These are phyloP conservation scores for Oegoconia quadripuncta DNA, from an alignment of 2,888 invertebrate genomes.

Conservation along the genomic window DNA sequence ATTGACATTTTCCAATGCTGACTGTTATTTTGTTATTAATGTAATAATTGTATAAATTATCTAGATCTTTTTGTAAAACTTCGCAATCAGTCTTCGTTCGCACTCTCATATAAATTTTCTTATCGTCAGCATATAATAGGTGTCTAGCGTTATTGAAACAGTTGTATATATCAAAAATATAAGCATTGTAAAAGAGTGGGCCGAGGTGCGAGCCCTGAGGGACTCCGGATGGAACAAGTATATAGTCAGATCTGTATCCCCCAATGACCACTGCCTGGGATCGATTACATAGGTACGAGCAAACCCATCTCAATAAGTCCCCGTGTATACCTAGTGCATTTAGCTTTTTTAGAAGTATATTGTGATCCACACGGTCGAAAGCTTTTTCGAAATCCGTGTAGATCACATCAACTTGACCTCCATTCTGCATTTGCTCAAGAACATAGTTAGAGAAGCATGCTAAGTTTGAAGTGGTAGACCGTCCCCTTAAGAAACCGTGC, in stretches of 20 bases:
- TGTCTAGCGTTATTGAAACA: too few species aligned
- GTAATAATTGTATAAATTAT: too few species aligned
- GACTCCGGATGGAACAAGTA: not conserved
- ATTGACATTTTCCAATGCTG: too few species aligned
- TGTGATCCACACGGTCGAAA: constrained; percentile 1
- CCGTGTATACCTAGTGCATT: constrained; percentile 4
- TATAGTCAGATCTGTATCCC: constrained; percentile 1
- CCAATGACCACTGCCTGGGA: constrained; percentile 11
- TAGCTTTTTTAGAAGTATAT: constrained; percentile 4
- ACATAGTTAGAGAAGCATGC: constrained; percentile 1
- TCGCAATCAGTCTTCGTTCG: too few species aligned
- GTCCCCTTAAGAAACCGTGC: constrained; percentile 9
- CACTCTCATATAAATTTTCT: too few species aligned
- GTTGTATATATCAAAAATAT: too few species aligned
- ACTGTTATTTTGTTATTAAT: too few species aligned
- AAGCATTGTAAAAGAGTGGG: too few species aligned
- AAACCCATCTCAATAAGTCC: constrained; percentile 6
- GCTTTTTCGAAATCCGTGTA: too few species aligned
- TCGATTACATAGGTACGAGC: constrained; percentile 9
- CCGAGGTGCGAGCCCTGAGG: not conserved
- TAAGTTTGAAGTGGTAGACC: constrained; percentile 7
- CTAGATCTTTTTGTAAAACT: too few species aligned
- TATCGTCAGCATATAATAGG: too few species aligned
- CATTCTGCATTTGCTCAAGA: constrained; percentile 4
- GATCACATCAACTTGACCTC: constrained; percentile 9